Evolutionary conservation across 2,113 vertebrate genomes (phyloP).

Genomic region (Morone saxatilis): DNA sequence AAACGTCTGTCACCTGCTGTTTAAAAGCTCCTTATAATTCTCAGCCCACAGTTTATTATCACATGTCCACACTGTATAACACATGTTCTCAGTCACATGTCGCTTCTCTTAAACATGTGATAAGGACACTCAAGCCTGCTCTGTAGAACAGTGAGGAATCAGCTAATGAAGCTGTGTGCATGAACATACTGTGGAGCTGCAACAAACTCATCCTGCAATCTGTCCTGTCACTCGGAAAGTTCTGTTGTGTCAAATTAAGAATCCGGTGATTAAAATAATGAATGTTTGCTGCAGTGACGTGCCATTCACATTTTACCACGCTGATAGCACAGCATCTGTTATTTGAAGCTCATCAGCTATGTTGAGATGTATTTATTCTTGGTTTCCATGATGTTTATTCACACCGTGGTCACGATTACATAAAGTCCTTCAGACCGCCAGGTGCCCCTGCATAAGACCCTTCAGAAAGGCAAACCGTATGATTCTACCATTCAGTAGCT

Average conservation of each 20-base stretch:
- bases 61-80: neutral
- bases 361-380: neutral
- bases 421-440: neutral
- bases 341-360: neutral
- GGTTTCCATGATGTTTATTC: neutral
- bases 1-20: neutral
- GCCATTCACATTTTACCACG: slow-evolving; percentile 3
- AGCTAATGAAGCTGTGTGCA: slow-evolving; percentile 49
- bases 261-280: slow-evolving; percentile 55
- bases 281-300: slow-evolving; percentile 24
- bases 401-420: neutral
- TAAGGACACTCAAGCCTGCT: slow-evolving; percentile 61
- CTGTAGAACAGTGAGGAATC: slow-evolving; percentile 22
- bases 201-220: slow-evolving; percentile 64
- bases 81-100: slow-evolving; percentile 34
- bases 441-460: neutral
- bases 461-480: neutral
- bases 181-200: slow-evolving; percentile 45
- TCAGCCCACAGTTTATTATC: slow-evolving; percentile 15
- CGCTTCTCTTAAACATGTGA: slow-evolving; percentile 43
- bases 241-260: slow-evolving; percentile 64
- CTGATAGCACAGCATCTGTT: slow-evolving; percentile 28
- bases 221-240: slow-evolving; percentile 65
- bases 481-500: neutral
- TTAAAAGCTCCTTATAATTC: neutral